A percentile compares a stretch with the other conserved stretches of the same genome.
Evolutionary conservation across 2,113 vertebrate species (phyloP).

Genomic region (Microcebus jonahi): DNA sequence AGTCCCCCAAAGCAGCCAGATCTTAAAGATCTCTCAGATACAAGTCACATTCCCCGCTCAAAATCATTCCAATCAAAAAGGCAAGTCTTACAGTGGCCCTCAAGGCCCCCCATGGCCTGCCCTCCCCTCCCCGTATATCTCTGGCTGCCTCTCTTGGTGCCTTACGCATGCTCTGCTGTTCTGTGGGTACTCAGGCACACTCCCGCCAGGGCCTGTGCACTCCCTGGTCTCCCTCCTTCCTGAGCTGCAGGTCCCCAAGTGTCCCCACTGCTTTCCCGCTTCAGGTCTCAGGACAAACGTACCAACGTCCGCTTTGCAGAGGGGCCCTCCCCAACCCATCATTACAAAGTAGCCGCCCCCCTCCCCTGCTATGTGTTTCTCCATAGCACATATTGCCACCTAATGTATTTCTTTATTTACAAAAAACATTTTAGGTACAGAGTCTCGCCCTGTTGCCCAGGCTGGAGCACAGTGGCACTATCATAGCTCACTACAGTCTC

Average conservation of each 20-base stretch:
- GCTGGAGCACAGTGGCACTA: background rate
- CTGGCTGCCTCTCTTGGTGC: background rate
- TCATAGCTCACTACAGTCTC: background rate
- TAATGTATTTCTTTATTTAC: background rate
- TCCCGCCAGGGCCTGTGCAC: background rate
- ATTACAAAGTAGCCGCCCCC: rapidly evolving
- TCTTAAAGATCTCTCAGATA: background rate
- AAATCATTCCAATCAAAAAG: background rate
- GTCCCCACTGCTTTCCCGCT: background rate
- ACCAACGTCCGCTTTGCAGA: background rate
- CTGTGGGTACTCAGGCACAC: rapidly evolving
- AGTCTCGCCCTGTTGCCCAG: background rate
- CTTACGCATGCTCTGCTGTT: background rate
- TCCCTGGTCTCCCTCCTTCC: background rate
- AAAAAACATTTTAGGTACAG: background rate
- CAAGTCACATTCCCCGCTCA: background rate
- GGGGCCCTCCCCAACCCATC: background rate
- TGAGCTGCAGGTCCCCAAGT: background rate
- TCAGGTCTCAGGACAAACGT: background rate
- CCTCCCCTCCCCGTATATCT: rapidly evolving
- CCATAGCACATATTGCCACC: background rate
- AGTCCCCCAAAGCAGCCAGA: background rate
- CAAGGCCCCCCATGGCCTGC: rapidly evolving
- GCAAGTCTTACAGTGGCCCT: background rate
- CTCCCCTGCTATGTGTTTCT: background rate